Conservation (phyloP, 2,113 vertebrate species). For the Pterophyllum scalare region DNA sequence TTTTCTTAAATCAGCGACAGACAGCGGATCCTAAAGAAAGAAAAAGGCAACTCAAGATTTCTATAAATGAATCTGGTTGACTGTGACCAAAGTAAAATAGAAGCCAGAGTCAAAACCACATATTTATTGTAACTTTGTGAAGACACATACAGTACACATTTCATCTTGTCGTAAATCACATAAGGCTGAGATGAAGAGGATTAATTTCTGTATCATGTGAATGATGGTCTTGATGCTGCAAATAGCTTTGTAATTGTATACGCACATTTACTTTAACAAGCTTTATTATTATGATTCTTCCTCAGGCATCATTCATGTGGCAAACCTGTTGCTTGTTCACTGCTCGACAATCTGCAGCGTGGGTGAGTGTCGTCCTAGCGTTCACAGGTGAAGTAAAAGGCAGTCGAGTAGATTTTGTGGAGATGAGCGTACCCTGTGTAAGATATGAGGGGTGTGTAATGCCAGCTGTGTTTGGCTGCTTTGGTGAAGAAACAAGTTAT, state of each 20-base stretch:
- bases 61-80: neutral
- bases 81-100: neutral
- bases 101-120: conserved; percentile 2
- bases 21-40: neutral
- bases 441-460: conserved; percentile 2
- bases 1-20: neutral
- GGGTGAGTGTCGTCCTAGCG: neutral
- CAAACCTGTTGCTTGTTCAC: neutral
- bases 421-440: neutral
- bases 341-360: neutral
- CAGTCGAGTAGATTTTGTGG: neutral
- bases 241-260: neutral
- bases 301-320: neutral
- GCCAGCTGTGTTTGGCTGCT: neutral
- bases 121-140: conserved; percentile 63
- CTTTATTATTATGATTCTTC: neutral
- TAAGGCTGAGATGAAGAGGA: conserved; percentile 2
- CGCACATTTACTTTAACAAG: too few relatives aligned
- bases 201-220: neutral
- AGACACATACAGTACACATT: conserved; percentile 40
- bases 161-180: conserved; percentile 34
- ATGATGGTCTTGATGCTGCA: neutral
- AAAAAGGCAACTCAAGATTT: neutral
- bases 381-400: neutral
- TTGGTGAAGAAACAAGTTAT: neutral